Evolutionary conservation across 2,888 invertebrate species (phyloP), one percentile per base, ranked within the genome.

Genomic region (Xestia c-nigrum): DNA sequence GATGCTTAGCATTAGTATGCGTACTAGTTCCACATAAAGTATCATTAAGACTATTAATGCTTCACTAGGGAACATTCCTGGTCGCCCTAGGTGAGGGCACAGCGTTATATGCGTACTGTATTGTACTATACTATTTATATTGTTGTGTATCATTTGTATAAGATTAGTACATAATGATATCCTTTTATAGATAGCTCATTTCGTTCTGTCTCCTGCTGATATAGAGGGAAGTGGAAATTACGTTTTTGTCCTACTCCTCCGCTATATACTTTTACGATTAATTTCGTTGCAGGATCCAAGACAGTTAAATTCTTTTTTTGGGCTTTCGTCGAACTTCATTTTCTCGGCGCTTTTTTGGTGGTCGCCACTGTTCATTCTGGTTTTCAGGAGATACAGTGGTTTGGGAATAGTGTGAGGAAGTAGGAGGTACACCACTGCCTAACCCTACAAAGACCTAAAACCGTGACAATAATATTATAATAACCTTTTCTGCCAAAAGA

Each of bases 31-130:
- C 40, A 69, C 63, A 74, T 85, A 81, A 85, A 82, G 16, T 64
- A 61, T 71, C 81, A 71, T 81, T 82, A 81, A 72, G 47, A 9
- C 19, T 52, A 57, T 57, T 46, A 85, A 81, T 71, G 85, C n/a
- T 67, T 83, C 71, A 71, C 71, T 80, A 80, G 19, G 40, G 57
- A 40, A 31, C 65, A 61, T 61, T 40, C n/a, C 40, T 50, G 14
- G n/a, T 24, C 6, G 64, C 19, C 59, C 52, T 38, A 52, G 65
- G 59, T 76, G 61, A 19, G 24, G 57, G 57, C 19, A 57, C 64
- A n/a, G n/a, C 43, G n/a, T 38, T n/a, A 66, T 46, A 57, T 12
- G 64, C 16, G 21, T 0, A 16, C 47, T 55, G 46, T 52, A 67
- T 68, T 67, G 38, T 21, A 19, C 16, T 38, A 12, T 40, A 31